These are phyloP conservation scores for Drosophila acutilabella DNA, from an alignment of 2,888 invertebrate genomes.

Conservation along the genomic window DNA sequence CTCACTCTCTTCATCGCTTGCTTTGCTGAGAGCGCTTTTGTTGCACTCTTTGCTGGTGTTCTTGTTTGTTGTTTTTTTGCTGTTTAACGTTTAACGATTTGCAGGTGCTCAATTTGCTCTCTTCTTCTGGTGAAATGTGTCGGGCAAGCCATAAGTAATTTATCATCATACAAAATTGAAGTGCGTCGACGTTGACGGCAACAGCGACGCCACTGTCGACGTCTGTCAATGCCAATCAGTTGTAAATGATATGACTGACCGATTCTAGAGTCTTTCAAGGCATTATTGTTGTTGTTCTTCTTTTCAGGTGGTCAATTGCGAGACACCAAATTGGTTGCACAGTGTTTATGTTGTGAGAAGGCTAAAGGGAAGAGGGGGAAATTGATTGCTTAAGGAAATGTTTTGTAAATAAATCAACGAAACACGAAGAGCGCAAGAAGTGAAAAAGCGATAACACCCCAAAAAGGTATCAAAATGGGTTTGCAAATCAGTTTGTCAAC, in stretches of 20 bases:
- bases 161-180: constrained; percentile 73
- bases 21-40: constrained; percentile 20
- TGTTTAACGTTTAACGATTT: constrained; percentile 63
- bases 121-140: constrained; percentile 40
- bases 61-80: constrained; percentile 19
- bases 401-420: constrained; percentile 47
- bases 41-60: constrained; percentile 10
- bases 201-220: constrained; percentile 47
- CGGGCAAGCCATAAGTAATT: constrained; percentile 74
- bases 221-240: constrained; percentile 78
- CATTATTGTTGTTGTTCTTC: constrained; percentile 12
- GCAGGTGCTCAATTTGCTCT: constrained; percentile 47
- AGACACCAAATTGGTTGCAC: constrained; percentile 41
- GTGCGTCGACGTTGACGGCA: constrained; percentile 55
- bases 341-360: constrained; percentile 4
- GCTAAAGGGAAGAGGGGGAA: constrained; percentile 11
- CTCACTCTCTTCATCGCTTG: constrained; percentile 7
- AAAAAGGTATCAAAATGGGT: constrained; percentile 10
- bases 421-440: constrained; percentile 3
- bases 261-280: constrained; percentile 61
- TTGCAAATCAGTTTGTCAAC: constrained; percentile 29
- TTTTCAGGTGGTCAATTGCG: constrained; percentile 52
- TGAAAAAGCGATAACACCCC: constrained; percentile 5
- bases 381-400: constrained; percentile 51
- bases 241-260: constrained; percentile 70